Conservation (phyloP, 2,113 vertebrate genomes). For the Riparia riparia region DNA sequence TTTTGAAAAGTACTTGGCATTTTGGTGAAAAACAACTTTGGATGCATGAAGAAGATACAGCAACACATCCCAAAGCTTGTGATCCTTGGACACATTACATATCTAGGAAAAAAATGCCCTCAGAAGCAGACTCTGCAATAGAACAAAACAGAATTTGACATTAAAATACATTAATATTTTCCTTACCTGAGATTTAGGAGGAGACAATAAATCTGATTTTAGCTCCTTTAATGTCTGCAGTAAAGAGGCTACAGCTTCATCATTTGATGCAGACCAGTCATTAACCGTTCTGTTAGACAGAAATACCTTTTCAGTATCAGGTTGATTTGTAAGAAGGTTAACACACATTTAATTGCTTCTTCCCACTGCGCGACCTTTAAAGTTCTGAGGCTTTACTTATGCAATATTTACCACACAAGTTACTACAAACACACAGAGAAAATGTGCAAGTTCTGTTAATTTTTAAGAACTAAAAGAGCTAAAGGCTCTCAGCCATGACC, state of each 20-base stretch:
- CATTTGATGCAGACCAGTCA: constrained; percentile 56
- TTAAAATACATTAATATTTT: not conserved
- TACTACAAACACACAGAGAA: not conserved
- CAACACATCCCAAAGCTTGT: not conserved
- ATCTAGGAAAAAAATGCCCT: not conserved
- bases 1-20: not conserved
- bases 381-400: not conserved
- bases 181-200: constrained; percentile 60
- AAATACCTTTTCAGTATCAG: constrained; percentile 2
- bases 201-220: constrained; percentile 52
- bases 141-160: not conserved
- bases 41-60: not conserved
- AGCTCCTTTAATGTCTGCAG: constrained; percentile 66
- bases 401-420: not conserved
- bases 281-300: constrained; percentile 64
- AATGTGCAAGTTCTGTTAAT: not conserved
- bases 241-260: constrained; percentile 69
- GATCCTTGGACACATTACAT: not conserved
- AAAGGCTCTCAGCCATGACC: not conserved
- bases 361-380: not conserved
- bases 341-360: not conserved
- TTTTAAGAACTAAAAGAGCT: not conserved
- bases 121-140: not conserved
- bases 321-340: not conserved
- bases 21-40: not conserved